Percentiles rank a stretch among this genome's conserved stretches.
Evolutionary conservation across 2,797 vertebrate genomes (phyloP).

Genomic region (Takifugu ocellatus): DNA sequence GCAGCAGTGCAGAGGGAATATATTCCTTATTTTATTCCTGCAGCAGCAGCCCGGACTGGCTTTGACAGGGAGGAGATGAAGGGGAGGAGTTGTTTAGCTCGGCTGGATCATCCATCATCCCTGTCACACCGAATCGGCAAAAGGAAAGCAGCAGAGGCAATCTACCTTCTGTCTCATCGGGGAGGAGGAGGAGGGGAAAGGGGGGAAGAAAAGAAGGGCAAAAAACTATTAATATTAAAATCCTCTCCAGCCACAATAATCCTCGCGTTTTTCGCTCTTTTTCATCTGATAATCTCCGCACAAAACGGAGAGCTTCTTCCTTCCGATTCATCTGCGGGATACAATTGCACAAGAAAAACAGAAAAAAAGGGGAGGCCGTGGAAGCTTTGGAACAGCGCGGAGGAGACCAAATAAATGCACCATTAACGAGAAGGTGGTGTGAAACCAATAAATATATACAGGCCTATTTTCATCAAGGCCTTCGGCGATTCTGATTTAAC

Average conservation of each 20-base stretch:
- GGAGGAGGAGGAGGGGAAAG: slow-evolving; percentile 24
- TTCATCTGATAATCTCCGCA: slow-evolving; percentile 72
- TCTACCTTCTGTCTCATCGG: slow-evolving; percentile 91
- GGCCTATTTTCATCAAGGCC: not conserved
- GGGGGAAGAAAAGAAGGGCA: slow-evolving; percentile 2
- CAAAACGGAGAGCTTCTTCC: slow-evolving; percentile 68
- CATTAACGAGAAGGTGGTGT: slow-evolving; percentile 32
- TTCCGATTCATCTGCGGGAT: slow-evolving; percentile 63
- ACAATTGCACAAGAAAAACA: slow-evolving; percentile 35
- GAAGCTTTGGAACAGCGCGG: slow-evolving; percentile 31
- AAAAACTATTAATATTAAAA: slow-evolving; percentile 95
- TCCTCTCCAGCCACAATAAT: slow-evolving; percentile 76
- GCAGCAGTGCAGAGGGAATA: slow-evolving; percentile 64
- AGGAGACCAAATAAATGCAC: slow-evolving; percentile 9
- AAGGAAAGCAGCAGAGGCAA: slow-evolving; percentile 85
- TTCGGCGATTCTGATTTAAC: not conserved
- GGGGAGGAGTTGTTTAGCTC: slow-evolving; percentile 88
- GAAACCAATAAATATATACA: slow-evolving; percentile 18
- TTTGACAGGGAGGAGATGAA: slow-evolving; percentile 87
- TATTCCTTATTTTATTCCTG: slow-evolving; percentile 82
- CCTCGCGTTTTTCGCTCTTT: slow-evolving; percentile 68
- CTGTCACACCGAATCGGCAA: slow-evolving; percentile 92
- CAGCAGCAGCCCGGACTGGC: slow-evolving; percentile 82
- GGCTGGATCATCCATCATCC: slow-evolving; percentile 95
- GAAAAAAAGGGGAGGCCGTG: slow-evolving; percentile 10